A percentile compares a stretch with the other conserved stretches of the same genome.
Conservation (phyloP, 2,113 vertebrate species). For the Scomber scombrus region DNA sequence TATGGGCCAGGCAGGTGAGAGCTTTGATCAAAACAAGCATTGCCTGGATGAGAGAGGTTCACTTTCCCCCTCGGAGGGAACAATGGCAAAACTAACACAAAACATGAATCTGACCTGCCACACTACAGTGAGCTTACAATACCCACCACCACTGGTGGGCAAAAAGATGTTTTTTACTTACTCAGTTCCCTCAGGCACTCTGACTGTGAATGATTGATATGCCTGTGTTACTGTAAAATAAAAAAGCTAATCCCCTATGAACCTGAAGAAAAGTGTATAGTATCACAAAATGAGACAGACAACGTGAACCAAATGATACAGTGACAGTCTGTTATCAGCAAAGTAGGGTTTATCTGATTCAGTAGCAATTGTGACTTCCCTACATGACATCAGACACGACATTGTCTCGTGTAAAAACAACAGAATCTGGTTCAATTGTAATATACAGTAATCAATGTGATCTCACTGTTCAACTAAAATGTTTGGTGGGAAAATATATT, state of each 20-base stretch:
- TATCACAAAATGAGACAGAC: no score
- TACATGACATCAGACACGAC: no score
- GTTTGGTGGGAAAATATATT: no score
- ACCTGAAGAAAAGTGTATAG: no score
- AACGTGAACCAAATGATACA: no score
- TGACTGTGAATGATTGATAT: slow-evolving; percentile 9
- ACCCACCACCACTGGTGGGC: not conserved
- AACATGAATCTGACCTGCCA: slow-evolving; percentile 51
- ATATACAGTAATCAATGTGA: no score
- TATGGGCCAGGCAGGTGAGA: slow-evolving; percentile 20
- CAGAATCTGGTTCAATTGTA: no score
- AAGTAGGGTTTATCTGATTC: no score
- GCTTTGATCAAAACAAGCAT: slow-evolving; percentile 57
- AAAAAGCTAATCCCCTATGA: not conserved
- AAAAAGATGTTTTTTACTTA: not conserved
- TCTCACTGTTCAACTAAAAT: no score
- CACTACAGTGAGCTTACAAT: slow-evolving; percentile 31
- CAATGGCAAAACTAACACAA: slow-evolving; percentile 51
- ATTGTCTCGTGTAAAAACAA: no score
- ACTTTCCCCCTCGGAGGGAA: slow-evolving; percentile 45
- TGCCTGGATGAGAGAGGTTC: slow-evolving; percentile 58
- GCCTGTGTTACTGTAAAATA: slow-evolving; percentile 5
- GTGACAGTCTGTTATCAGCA: no score
- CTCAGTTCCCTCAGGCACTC: not conserved
- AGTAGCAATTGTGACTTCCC: no score